Base-by-base conservation (phyloP, 2,113 vertebrate genomes). In the Excalfactoria chinensis region DNA sequence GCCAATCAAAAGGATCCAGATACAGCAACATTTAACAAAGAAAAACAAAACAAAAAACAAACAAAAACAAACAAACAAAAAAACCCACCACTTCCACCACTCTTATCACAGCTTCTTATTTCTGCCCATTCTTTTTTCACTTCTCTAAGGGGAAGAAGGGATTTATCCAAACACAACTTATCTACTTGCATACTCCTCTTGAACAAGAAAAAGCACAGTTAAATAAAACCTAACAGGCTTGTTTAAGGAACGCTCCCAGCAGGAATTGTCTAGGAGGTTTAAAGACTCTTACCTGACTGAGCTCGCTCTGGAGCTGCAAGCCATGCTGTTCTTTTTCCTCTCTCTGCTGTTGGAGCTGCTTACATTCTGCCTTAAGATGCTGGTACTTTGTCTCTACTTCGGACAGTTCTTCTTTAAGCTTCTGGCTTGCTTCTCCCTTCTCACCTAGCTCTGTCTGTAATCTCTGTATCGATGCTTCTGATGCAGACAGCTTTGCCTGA, bases 291-390 rank as follows among this genome's bases (percentile, higher is more conserved):
- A 99, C 99, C 97, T 99, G 99, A 95, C 98, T 98, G 72, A 99
- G 98, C 95, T 99, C 99, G 0, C 97, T 98, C 92, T 99, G 99
- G 94, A 99, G 98, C 59, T 99, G 99, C 46, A 98, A 91, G 30
- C 97, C 97, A 53, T 99, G 98, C 86, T 98, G 99, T 64, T 99
- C 99, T 81, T 98, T 99, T 81, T 99, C 99, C 78, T 99, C 99
- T 73, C 97, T 98, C 93, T 99, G 99, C 70, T 99, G 99, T 44
- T 99, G 98, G 9, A 99, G 94, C 96, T 99, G 99, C 93, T 99
- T 99, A 89, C 98, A 98, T 86, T 99, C 99, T 0, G 98, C 98
- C 93, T 99, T 99, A 56, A 99, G 96, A 94, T 99, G 98, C 41
- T 99, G 98, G 37, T 98, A 97, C 85, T 98, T 98, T n/a, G 97